Percentiles rank a stretch among this genome's conserved stretches.
Conservation (phyloP, 1,140 invertebrate genomes). For the Drosophila parabipectinata region DNA sequence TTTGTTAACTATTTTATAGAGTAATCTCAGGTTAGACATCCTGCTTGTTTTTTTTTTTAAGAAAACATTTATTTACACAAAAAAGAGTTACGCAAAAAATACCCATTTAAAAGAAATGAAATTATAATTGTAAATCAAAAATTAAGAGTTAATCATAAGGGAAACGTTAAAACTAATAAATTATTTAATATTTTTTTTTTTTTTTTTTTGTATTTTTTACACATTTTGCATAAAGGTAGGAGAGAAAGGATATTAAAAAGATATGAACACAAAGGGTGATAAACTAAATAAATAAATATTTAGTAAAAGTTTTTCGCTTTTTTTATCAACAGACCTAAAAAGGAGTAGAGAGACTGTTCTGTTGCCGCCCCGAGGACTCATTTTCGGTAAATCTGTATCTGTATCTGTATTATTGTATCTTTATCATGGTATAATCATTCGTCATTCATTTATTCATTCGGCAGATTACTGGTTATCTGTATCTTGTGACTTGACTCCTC, state of each 20-base stretch:
- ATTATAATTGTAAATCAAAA: constrained; percentile 32
- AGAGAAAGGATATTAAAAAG: constrained; percentile 38
- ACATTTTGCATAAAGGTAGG: constrained; percentile 40
- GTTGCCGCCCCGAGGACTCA: constrained; percentile 51
- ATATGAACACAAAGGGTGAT: constrained; percentile 52
- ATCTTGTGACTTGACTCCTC: constrained; percentile 40
- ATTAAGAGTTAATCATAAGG: constrained; percentile 42
- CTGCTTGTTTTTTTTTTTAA: constrained; percentile 8
- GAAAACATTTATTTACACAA: constrained; percentile 65
- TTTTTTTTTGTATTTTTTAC: constrained; percentile 43
- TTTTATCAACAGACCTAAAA: constrained; percentile 55
- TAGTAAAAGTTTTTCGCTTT: constrained; percentile 48
- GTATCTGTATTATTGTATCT: constrained; percentile 32
- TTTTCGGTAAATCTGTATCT: constrained; percentile 35
- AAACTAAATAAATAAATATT: constrained; percentile 65
- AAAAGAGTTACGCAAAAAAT: constrained; percentile 56
- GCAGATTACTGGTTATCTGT: constrained; percentile 7
- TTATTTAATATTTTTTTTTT: constrained; percentile 26
- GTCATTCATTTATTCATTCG: constrained; percentile 11
- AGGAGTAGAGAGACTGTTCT: constrained; percentile 51
- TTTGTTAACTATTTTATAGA: constrained; percentile 58
- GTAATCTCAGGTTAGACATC: constrained; percentile 34
- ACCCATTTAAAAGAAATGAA: constrained; percentile 57
- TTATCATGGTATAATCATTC: constrained; percentile 20
- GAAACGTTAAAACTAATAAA: constrained; percentile 54